Evolutionary conservation across 2,888 invertebrate genomes (phyloP), one percentile per base, ranked within the genome.

Genomic region (Drosophila lutescens): DNA sequence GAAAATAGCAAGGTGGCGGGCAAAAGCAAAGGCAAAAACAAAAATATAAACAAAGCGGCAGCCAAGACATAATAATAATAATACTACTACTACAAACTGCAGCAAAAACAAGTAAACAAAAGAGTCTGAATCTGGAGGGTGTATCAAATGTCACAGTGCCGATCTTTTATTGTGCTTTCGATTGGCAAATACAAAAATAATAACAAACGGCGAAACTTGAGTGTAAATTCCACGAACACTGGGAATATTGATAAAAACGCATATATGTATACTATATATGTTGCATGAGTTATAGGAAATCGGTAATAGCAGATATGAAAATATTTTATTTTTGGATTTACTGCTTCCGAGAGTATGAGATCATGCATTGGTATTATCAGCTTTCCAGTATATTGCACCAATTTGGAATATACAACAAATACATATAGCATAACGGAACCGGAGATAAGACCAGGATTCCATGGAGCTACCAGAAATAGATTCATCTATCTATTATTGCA

Each of bases 51-150:
- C 56, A 56, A 61, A 54, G 57, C 34, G 43, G 51, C 51, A 41
- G 47, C 66, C 57, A 66, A 68, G 67, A 53, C 46, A 68, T 51
- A 69, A 66, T 30, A 58, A 58, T 53, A 51, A 46, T 57, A 69
- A 66, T 20, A 57, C 47, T 53, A 53, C 40, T 41, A 68, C 36
- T 66, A 51, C 43, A 26, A 54, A 65, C 40, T 40, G 51, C 66
- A 44, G 50, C 61, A 51, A 38, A 26, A 69, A 50, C 54, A 55
- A 67, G 67, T 67, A 61, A 61, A 70, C 55, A 72, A 54, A 58
- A 50, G 10, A 34, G 66, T 57, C 44, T 41, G 17, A 34, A 68
- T 57, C 44, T 41, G 17, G 50, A 23, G 10, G 32, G 38, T 40
- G 34, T 69, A 59, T 66, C 68, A 53, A 57, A 47, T 68, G 40